phyloP scores from a whole-genome alignment of 2,797 vertebrate genomes.

The Sebastes vulpes region DNA sequence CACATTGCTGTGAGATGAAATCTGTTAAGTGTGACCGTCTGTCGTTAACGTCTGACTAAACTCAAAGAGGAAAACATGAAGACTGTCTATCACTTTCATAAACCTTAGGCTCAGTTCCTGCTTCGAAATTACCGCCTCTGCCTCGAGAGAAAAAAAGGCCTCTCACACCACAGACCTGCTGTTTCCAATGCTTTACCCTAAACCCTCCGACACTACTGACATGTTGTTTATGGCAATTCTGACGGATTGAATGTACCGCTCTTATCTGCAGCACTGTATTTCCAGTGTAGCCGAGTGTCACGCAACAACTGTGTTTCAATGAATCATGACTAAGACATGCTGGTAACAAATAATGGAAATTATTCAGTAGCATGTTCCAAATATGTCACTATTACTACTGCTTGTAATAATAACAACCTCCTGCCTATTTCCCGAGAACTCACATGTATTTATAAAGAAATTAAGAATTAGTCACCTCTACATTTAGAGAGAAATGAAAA shows the following conservation, averaged over 20 bases:
- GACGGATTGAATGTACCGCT: slow-evolving; percentile 33
- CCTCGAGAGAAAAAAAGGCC: background rate
- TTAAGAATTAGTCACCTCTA: background rate
- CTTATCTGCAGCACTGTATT: slow-evolving; percentile 24
- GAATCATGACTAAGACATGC: slow-evolving; percentile 34
- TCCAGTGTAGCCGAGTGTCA: slow-evolving; percentile 18
- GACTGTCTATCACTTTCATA: slow-evolving; percentile 57
- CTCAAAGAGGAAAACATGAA: slow-evolving; percentile 47
- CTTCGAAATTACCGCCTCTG: slow-evolving; percentile 35
- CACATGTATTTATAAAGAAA: slow-evolving; percentile 3
- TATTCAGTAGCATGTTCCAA: slow-evolving; percentile 38
- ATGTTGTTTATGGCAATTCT: slow-evolving; percentile 47
- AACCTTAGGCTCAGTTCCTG: slow-evolving; percentile 54
- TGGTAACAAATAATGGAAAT: slow-evolving; percentile 40
- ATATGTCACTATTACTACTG: slow-evolving; percentile 25
- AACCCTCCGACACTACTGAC: slow-evolving; percentile 33
- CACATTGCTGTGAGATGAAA: slow-evolving; percentile 42
- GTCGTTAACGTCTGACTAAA: slow-evolving; percentile 43
- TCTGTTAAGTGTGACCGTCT: slow-evolving; percentile 61
- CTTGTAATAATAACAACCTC: background rate
- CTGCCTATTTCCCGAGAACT: background rate
- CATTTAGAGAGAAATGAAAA: background rate
- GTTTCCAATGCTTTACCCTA: slow-evolving; percentile 35
- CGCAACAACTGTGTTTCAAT: slow-evolving; percentile 8
- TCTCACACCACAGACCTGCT: slow-evolving; percentile 26